A percentile compares a stretch with the other conserved stretches of the same genome.
Evolutionary conservation across 1,140 invertebrate species (phyloP).

Genomic region (Chrysomallon squamiferum): DNA sequence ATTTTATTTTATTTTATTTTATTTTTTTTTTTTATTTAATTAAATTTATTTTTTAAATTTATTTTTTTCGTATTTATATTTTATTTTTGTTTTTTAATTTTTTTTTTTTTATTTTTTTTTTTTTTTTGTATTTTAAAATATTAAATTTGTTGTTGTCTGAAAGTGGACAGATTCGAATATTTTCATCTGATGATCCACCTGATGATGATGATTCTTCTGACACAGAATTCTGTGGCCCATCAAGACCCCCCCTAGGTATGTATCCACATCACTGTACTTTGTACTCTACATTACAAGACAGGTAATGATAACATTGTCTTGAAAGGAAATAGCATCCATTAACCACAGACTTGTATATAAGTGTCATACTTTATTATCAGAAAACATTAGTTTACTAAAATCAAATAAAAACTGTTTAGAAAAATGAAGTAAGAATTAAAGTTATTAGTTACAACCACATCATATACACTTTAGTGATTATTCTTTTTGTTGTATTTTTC

Average conservation of each 20-base stretch:
- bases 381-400: no score
- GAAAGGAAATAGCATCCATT: not conserved
- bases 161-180: slow-evolving; percentile 59
- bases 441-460: not conserved
- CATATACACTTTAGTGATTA: no score
- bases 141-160: no score
- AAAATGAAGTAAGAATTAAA: no score
- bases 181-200: slow-evolving; percentile 37
- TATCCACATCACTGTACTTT: not conserved
- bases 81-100: no score
- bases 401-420: no score
- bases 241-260: slow-evolving; percentile 28
- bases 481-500: not conserved
- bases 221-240: slow-evolving; percentile 22
- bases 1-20: no score
- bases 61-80: no score
- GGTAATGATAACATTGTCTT: not conserved
- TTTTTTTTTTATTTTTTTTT: no score
- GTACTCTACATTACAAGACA: not conserved
- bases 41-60: no score
- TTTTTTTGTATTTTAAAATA: no score
- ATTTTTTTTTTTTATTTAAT: no score
- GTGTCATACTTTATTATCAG: not conserved
- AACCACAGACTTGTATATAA: not conserved
- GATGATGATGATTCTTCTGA: slow-evolving; percentile 36